A percentile compares a stretch with the other conserved stretches of the same genome.
phyloP scores from a whole-genome alignment of 1,140 invertebrate genomes.

The Drosophila ambigua region DNA sequence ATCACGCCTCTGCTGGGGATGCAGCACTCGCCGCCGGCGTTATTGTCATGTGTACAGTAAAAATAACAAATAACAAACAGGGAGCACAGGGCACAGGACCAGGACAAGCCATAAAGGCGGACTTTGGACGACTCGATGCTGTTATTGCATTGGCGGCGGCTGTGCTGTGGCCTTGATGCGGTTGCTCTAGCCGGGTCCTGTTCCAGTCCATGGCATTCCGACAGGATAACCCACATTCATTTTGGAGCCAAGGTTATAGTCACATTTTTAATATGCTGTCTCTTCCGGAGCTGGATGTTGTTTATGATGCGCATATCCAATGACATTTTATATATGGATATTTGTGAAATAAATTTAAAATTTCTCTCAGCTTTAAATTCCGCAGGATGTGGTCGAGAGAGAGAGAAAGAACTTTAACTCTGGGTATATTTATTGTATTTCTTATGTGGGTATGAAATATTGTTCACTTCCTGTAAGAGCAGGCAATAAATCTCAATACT shows the following conservation, averaged over 20 bases:
- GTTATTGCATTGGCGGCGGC: slow-evolving; percentile 29
- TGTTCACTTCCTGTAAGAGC: slow-evolving; percentile 2
- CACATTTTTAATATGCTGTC: slow-evolving; percentile 75
- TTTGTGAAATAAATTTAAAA: slow-evolving; percentile 54
- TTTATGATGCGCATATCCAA: slow-evolving; percentile 65
- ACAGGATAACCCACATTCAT: slow-evolving; percentile 3
- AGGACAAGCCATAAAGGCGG: slow-evolving; percentile 39
- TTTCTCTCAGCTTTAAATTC: slow-evolving; percentile 30
- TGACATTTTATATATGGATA: slow-evolving; percentile 22
- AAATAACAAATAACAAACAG: slow-evolving; percentile 80
- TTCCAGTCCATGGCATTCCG: background rate
- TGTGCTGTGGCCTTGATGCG: slow-evolving; percentile 70
- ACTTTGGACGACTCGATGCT: slow-evolving; percentile 10
- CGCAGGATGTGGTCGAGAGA: slow-evolving; percentile 8
- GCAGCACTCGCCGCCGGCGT: slow-evolving; percentile 55
- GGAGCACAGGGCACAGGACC: slow-evolving; percentile 26
- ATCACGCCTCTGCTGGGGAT: slow-evolving; percentile 14
- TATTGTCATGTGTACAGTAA: slow-evolving; percentile 82
- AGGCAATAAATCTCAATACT: slow-evolving; percentile 30
- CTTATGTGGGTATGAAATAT: slow-evolving; percentile 21
- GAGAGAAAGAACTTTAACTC: slow-evolving; percentile 25
- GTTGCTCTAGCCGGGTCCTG: slow-evolving; percentile 30
- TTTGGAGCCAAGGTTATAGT: slow-evolving; percentile 72
- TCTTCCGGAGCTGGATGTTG: slow-evolving; percentile 55
- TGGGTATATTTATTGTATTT: slow-evolving; percentile 3